Evolutionary conservation across 2,888 invertebrate species (phyloP), one percentile per base, ranked within the genome.

Genomic region (Scaptomyza cyrtandrae): DNA sequence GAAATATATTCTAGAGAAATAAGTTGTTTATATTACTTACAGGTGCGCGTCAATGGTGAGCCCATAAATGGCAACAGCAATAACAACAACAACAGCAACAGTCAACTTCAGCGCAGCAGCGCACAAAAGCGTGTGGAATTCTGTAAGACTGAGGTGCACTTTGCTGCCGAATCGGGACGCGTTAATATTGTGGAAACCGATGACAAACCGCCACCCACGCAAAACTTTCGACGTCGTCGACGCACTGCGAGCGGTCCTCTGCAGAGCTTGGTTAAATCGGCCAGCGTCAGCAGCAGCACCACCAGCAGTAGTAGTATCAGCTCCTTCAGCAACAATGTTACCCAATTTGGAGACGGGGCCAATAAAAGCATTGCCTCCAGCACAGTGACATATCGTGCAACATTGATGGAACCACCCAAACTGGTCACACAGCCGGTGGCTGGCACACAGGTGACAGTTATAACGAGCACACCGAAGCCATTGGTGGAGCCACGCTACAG

Each of bases 131-230:
- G 92, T 7, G 97, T 97, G 0, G 97, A 95, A 86, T 97, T 97
- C 91, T 96, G 96, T 89, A 97, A 97, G 93, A 97, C 97, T 0
- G 97, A 97, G 92, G 95, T 97, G 29, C 97, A 97, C 91, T 97
- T 97, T 90, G 95, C 96, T 0, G 96, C 96, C 14, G 97, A 97
- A 89, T 96, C 96, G 1, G 97, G 97, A 0, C 95, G 95, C 82
- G 96, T 97, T 0, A 96, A 97, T 89, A 97, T 97, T 64, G 97
- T 97, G 35, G 96, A 97, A 89, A 97, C 97, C 0, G 96, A 97
- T 91, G 96, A 96, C 71, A 97, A 97, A 90, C 97, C 97, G 46
- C 97, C 97, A 10, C 96, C 97, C 6, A 95, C 96, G 0, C 96
- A 95, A 89, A 95, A 96, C 90, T 96, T 96, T 89, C 93, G 97